Conservation (phyloP, 2,888 invertebrate species). For the Neoaliturus tenellus region DNA sequence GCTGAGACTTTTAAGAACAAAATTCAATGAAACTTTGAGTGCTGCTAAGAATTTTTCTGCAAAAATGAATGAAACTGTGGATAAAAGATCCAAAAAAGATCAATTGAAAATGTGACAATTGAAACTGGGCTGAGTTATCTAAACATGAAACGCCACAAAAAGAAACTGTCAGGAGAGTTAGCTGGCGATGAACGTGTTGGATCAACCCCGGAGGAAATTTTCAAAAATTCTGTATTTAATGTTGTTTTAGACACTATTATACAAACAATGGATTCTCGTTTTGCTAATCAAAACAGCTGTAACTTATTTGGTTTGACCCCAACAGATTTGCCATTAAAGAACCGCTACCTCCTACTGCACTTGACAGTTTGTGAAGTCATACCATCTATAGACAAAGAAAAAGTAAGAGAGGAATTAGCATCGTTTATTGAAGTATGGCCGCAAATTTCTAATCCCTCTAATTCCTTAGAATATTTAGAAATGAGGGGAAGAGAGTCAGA, state of each 20-base stretch:
- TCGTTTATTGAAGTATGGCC: slow-evolving; percentile 25
- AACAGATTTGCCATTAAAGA: not conserved
- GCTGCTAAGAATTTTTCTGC: not conserved
- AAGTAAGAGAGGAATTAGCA: slow-evolving; percentile 14
- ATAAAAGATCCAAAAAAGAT: not conserved
- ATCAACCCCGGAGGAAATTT: not conserved
- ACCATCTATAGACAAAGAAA: not conserved
- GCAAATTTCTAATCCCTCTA: no score
- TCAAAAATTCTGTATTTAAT: not conserved
- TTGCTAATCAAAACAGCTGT: not conserved
- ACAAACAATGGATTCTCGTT: not conserved
- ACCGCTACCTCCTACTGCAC: not conserved
- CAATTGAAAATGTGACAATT: not conserved
- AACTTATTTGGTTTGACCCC: no score
- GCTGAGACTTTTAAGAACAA: not conserved
- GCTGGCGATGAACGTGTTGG: not conserved
- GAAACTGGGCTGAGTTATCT: not conserved
- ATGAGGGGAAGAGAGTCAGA: not conserved
- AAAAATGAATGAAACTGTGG: not conserved
- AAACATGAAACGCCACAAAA: not conserved
- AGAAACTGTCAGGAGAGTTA: not conserved
- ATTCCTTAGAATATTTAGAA: not conserved
- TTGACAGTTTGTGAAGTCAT: not conserved
- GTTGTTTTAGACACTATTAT: not conserved
- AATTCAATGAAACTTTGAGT: not conserved